Conservation (phyloP, 1,140 invertebrate genomes). For the Colletes gigas region DNA sequence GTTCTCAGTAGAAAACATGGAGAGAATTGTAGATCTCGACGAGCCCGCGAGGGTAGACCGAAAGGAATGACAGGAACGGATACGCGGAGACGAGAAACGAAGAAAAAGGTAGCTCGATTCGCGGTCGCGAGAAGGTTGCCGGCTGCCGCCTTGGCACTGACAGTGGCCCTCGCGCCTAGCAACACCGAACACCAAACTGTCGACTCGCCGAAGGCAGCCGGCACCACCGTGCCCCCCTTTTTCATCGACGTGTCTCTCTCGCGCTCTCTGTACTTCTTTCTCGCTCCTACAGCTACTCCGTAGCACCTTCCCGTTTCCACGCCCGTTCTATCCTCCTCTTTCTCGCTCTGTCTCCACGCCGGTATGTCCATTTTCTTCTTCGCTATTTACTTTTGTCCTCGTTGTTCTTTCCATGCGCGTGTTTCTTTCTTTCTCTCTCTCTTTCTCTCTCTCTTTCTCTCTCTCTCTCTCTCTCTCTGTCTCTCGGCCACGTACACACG, state of each 20-base stretch:
- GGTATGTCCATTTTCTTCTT: constrained; percentile 44
- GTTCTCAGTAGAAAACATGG: background rate
- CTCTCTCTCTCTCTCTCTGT: no score
- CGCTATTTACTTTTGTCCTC: constrained; percentile 16
- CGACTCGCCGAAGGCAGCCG: constrained; percentile 60
- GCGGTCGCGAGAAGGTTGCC: constrained; percentile 61
- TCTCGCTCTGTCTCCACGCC: background rate
- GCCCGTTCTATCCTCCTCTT: constrained; percentile 6
- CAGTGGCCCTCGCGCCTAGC: constrained; percentile 74
- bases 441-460: no score
- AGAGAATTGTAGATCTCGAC: background rate
- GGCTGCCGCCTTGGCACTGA: constrained; percentile 72
- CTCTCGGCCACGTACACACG: background rate
- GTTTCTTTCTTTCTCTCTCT: background rate
- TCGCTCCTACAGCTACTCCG: background rate
- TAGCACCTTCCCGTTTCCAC: constrained; percentile 5
- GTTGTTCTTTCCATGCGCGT: constrained; percentile 5
- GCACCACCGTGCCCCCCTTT: constrained; percentile 50
- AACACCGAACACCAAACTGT: constrained; percentile 71
- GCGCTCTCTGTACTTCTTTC: constrained; percentile 7
- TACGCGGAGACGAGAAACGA: constrained; percentile 16
- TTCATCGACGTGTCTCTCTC: constrained; percentile 44
- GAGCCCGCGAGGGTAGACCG: background rate
- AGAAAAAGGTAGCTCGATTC: constrained; percentile 38
- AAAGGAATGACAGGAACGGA: background rate